phyloP scores from a whole-genome alignment of 64 coral and sea anemone species.

The Dendronephthya gigantea region DNA sequence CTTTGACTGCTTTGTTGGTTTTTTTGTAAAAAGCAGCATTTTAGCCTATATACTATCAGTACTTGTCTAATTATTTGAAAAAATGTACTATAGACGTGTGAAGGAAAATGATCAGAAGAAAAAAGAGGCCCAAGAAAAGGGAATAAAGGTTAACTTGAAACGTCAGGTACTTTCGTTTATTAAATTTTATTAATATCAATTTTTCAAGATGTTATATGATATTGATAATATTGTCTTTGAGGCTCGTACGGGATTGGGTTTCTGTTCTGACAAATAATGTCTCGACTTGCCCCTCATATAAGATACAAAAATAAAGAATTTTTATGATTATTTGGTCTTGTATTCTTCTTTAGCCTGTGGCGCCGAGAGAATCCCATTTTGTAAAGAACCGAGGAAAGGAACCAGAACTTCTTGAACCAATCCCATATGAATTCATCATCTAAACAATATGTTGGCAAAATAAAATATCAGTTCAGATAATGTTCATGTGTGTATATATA shows the following conservation, averaged over 20 bases:
- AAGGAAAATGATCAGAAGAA: slow-evolving; percentile 93
- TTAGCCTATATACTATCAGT: no score
- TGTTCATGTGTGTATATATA: no score
- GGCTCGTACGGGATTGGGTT: no score
- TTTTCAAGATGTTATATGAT: background rate
- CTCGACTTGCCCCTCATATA: no score
- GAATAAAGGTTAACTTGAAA: slow-evolving; percentile 46
- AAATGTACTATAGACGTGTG: slow-evolving; percentile 56
- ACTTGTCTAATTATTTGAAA: background rate
- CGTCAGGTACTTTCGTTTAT: slow-evolving; percentile 49
- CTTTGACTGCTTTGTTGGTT: background rate
- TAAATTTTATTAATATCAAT: background rate
- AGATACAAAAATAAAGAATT: no score
- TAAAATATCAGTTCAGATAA: background rate
- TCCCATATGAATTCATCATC: slow-evolving; percentile 97
- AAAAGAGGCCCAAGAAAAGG: slow-evolving; percentile 63
- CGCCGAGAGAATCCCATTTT: slow-evolving; percentile 57
- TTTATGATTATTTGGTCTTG: background rate
- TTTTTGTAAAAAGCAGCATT: no score
- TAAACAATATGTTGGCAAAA: slow-evolving; percentile 17
- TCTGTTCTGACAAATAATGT: no score
- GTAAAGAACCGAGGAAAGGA: slow-evolving; percentile 67
- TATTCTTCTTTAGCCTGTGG: slow-evolving; percentile 48
- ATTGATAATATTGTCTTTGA: no score
- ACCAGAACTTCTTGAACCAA: slow-evolving; percentile 65